Evolutionary conservation across 2,797 vertebrate species (phyloP).

Genomic region (Schizopygopsis pylzovi): DNA sequence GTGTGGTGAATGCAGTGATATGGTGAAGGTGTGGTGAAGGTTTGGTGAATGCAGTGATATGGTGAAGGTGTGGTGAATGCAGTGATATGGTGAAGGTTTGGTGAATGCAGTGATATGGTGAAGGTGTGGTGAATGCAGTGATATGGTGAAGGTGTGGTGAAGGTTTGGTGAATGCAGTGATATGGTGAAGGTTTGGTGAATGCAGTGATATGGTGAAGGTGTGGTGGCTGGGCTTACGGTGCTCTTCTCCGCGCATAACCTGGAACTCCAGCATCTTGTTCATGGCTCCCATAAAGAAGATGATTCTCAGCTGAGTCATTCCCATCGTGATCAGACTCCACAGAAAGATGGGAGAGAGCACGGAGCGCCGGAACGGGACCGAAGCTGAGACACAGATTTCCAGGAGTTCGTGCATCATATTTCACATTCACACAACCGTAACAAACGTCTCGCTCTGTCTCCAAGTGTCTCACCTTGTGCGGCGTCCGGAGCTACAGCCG

Average conservation of each 20-base stretch:
- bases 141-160: no score
- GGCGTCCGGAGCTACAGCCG: conserved; percentile 59
- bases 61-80: no score
- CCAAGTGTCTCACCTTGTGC: conserved; percentile 64
- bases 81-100: no score
- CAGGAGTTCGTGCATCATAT: background rate
- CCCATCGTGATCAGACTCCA: conserved; percentile 93
- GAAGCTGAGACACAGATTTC: conserved; percentile 65
- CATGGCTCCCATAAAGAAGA: conserved; percentile 94
- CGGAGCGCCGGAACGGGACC: conserved; percentile 81
- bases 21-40: no score
- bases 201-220: no score
- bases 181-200: no score
- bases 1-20: no score
- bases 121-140: no score
- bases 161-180: no score
- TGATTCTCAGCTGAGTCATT: conserved; percentile 89
- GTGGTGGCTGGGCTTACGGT: conserved; percentile 74
- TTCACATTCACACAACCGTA: conserved; percentile 12
- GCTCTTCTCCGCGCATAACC: conserved; percentile 69
- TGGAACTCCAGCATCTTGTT: conserved; percentile 91
- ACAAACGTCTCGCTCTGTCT: background rate
- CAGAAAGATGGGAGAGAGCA: conserved; percentile 88
- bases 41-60: no score
- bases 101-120: no score